These are phyloP conservation scores for Schizotus pectinicornis DNA, from an alignment of 2,888 invertebrate genomes.

Conservation along the genomic window DNA sequence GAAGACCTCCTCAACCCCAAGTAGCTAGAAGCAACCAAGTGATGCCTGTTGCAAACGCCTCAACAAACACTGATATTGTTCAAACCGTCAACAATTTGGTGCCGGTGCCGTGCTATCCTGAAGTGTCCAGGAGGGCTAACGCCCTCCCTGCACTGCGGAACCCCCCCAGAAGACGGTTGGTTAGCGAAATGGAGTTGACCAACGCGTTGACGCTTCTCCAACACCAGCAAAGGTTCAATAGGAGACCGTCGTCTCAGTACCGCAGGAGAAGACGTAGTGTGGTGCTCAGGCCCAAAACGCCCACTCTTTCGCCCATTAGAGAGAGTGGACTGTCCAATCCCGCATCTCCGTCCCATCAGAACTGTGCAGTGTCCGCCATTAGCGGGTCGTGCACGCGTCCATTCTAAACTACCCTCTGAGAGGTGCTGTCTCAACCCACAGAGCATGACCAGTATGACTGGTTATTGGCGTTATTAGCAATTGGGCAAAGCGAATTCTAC, in stretches of 20 bases:
- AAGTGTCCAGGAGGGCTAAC: conserved; percentile 42
- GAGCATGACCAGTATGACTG: too few species aligned
- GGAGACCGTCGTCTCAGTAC: conserved; percentile 32
- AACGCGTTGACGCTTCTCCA: conserved; percentile 54
- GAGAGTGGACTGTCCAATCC: conserved; percentile 76
- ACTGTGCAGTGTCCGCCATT: conserved; percentile 52
- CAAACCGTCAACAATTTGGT: conserved; percentile 65
- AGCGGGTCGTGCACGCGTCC: conserved; percentile 51
- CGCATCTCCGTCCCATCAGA: conserved; percentile 64
- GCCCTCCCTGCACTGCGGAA: conserved; percentile 52
- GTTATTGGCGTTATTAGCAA: conserved; percentile 8
- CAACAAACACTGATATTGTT: conserved; percentile 59
- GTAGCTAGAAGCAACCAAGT: conserved; percentile 55
- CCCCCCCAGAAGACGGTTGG: conserved; percentile 58
- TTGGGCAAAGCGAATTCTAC: conserved; percentile 1
- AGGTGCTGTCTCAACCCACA: conserved; percentile 3
- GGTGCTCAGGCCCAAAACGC: conserved; percentile 57
- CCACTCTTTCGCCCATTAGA: conserved; percentile 71
- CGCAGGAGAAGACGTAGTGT: conserved; percentile 50
- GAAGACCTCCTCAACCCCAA: conserved; percentile 39
- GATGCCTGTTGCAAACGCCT: conserved; percentile 47
- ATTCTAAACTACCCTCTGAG: conserved; percentile 31
- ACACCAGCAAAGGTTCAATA: conserved; percentile 40
- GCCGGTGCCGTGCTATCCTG: conserved; percentile 58
- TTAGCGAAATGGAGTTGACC: conserved; percentile 58